Evolutionary conservation across 2,113 vertebrate species (phyloP).

Genomic region (Podiceps cristatus): DNA sequence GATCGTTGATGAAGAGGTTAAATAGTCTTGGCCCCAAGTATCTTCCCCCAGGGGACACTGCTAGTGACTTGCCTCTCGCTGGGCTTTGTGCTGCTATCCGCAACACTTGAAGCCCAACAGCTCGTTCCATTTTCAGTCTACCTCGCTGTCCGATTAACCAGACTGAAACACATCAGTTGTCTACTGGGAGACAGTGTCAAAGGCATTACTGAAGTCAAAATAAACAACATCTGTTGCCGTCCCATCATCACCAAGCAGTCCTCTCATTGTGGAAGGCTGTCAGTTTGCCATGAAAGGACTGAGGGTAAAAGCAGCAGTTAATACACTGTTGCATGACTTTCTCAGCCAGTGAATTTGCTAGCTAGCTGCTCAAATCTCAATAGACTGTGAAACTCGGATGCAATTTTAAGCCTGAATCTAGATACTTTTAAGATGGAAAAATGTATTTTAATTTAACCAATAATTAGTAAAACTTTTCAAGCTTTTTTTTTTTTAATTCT

Average conservation of each 20-base stretch:
- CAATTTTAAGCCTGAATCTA: not conserved
- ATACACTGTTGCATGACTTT: not conserved
- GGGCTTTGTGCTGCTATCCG: accelerated
- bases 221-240: not conserved
- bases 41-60: not conserved
- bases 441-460: not conserved
- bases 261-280: not conserved
- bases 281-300: not conserved
- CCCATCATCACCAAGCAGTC: not conserved
- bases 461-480: not conserved
- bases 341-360: not conserved
- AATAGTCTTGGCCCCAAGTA: not conserved
- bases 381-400: not conserved
- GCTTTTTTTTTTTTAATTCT: not conserved
- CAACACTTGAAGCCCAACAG: not conserved
- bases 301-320: not conserved
- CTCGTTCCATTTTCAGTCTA: not conserved
- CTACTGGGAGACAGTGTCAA: not conserved
- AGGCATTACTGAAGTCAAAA: not conserved
- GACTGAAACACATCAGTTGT: accelerated
- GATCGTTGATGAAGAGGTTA: not conserved
- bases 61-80: not conserved
- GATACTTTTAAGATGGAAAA: not conserved
- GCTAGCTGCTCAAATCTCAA: not conserved
- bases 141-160: not conserved